Base-by-base conservation (phyloP, 2,888 invertebrate species). In the Nephrotoma appendiculata region DNA sequence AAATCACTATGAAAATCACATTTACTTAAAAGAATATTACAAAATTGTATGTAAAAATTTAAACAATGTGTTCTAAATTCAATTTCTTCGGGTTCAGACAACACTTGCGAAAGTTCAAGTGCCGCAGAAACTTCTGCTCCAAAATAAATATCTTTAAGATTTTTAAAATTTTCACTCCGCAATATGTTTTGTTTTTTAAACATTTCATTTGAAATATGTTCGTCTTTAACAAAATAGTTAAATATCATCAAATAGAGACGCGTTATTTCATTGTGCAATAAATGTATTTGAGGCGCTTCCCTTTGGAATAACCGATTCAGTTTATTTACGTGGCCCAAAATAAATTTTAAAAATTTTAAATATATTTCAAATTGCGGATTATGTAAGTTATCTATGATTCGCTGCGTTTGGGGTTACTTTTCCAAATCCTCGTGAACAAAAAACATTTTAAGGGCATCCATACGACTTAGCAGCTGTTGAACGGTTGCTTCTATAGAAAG, bases 281-380 rank as follows among this genome's bases (percentile, higher is more conserved):
- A 31, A 71, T 87, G 87, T 12, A 87, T 87, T 87, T 87, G 87
- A 0, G 87, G 87, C 44, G 84, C 83, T 86, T 87, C 86, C 11
- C 43, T 87, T 87, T 87, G 87, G 86, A 87, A 86, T 44, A 31
- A 3, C 31, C 31, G 31, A 31, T 31, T 31, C 3, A 31, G 31
- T 31, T 31, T 31, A 31, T 31, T 31, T 31, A 31, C 31, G 31
- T 31, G 31, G 2, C 31, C 31, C 31, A 31, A 31, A 31, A 31
- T 31, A 31, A 3, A 31, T 31, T 31, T 31, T 3, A 31, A 31
- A 31, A 3, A 31, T 31, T 31, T 31, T 3, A 31, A 31, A 31
- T 31, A 2, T 2, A 31, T 31, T 31, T 31, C 31, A 31, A 31
- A 31, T 31, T 31, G 31, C 2, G 3, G 31, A 31, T 3, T 31